Evolutionary conservation across 2,797 vertebrate genomes (phyloP).

Genomic region (Myotis pilosus): DNA sequence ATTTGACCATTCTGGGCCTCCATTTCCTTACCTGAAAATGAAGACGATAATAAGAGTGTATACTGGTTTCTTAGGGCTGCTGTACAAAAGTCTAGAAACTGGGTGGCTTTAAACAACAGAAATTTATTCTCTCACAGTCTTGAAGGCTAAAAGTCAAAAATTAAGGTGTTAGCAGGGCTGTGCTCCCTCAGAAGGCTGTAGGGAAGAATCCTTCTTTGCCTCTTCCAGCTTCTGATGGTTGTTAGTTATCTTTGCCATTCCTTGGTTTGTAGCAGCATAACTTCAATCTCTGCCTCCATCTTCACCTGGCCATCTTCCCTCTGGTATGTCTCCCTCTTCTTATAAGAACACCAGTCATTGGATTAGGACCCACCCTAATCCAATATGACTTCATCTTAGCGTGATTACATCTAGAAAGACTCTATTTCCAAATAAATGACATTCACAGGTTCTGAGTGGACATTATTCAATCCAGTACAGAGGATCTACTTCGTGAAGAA

Average conservation of each 20-base stretch:
- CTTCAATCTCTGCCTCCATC: neutral
- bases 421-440: neutral
- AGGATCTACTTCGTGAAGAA: neutral
- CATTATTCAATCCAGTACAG: neutral
- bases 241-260: neutral
- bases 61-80: neutral
- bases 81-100: slow-evolving; percentile 24
- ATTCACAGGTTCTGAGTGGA: neutral
- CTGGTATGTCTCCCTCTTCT: neutral
- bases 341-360: neutral
- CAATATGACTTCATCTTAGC: slow-evolving; percentile 22
- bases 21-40: slow-evolving; percentile 11
- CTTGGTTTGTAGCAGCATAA: neutral
- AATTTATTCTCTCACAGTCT: neutral
- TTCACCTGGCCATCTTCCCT: neutral
- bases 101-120: slow-evolving; percentile 9
- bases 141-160: slow-evolving; percentile 3
- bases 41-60: neutral
- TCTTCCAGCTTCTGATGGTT: neutral
- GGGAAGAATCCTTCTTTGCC: neutral
- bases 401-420: slow-evolving; percentile 3
- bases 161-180: neutral
- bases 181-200: neutral
- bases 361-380: neutral
- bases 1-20: neutral